Percentiles rank a stretch among this genome's conserved stretches.
Conservation (phyloP, 2,888 invertebrate species). For the Carabus problematicus region DNA sequence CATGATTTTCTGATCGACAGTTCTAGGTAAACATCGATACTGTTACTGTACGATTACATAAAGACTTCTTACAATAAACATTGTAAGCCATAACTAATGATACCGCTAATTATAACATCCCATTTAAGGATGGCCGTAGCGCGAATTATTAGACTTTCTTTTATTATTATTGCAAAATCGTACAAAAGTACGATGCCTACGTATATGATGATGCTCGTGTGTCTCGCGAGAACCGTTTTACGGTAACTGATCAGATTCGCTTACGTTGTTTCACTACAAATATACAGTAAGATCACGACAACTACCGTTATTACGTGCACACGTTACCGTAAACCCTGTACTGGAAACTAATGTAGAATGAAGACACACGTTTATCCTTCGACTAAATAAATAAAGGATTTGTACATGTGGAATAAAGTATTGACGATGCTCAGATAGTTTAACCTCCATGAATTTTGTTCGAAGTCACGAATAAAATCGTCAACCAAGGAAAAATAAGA, state of each 20-base stretch:
- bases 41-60: too few species aligned
- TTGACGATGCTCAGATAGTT: slow-evolving; percentile 46
- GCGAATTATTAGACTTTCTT: slow-evolving; percentile 16
- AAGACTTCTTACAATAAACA: too few species aligned
- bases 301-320: slow-evolving; percentile 40
- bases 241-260: slow-evolving; percentile 36
- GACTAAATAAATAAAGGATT: slow-evolving; percentile 55
- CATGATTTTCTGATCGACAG: too few species aligned
- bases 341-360: slow-evolving; percentile 48
- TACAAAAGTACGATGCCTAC: neutral
- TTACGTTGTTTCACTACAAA: slow-evolving; percentile 35
- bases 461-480: slow-evolving; percentile 23
- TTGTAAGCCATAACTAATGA: too few species aligned
- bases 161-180: slow-evolving; percentile 12
- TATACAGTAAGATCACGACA: slow-evolving; percentile 35
- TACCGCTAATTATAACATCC: slow-evolving; percentile 1
- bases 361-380: slow-evolving; percentile 53
- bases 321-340: slow-evolving; percentile 26
- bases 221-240: slow-evolving; percentile 23
- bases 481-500: slow-evolving; percentile 43
- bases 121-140: slow-evolving; percentile 4
- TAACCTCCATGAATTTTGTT: slow-evolving; percentile 11
- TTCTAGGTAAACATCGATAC: too few species aligned
- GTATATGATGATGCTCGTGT: neutral
- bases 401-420: slow-evolving; percentile 52